A percentile compares a stretch with the other conserved stretches of the same genome.
Conservation (phyloP, 2,888 invertebrate genomes). For the Lepidocyrtoides sp. region DNA sequence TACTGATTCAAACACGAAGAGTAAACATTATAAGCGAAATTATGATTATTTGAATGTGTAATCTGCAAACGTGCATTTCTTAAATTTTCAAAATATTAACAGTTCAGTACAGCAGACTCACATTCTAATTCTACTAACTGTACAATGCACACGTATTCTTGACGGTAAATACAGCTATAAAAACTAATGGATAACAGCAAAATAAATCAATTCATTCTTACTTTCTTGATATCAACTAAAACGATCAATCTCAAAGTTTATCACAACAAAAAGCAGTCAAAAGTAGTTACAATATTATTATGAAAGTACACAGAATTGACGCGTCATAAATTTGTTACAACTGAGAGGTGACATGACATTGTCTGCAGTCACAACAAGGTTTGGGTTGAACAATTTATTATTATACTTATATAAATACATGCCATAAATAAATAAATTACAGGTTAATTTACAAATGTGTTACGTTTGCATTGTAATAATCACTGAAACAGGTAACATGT, state of each 20-base stretch:
- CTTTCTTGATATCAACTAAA: background rate
- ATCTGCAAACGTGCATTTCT: too few relatives aligned
- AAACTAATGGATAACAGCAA: background rate
- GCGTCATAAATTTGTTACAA: too few relatives aligned
- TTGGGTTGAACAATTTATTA: background rate
- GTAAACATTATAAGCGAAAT: background rate
- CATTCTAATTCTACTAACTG: too few relatives aligned
- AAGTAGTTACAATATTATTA: background rate
- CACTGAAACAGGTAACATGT: constrained; percentile 22
- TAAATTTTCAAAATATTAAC: background rate
- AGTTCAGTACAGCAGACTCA: background rate
- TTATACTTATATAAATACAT: background rate
- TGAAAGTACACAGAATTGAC: constrained; percentile 14
- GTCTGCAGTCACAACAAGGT: background rate
- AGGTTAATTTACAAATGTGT: constrained; percentile 78
- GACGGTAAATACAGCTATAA: background rate
- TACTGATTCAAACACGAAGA: constrained; percentile 22
- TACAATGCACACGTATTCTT: too few relatives aligned
- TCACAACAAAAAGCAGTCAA: constrained; percentile 55
- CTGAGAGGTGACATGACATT: too few relatives aligned
- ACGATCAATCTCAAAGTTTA: constrained; percentile 10
- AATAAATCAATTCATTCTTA: background rate
- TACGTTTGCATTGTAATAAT: background rate
- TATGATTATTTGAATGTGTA: background rate
- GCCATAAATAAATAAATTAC: constrained; percentile 68